A percentile compares a stretch with the other conserved stretches of the same genome.
phyloP scores from a whole-genome alignment of 2,797 vertebrate genomes.

The Ceryle rudis region DNA sequence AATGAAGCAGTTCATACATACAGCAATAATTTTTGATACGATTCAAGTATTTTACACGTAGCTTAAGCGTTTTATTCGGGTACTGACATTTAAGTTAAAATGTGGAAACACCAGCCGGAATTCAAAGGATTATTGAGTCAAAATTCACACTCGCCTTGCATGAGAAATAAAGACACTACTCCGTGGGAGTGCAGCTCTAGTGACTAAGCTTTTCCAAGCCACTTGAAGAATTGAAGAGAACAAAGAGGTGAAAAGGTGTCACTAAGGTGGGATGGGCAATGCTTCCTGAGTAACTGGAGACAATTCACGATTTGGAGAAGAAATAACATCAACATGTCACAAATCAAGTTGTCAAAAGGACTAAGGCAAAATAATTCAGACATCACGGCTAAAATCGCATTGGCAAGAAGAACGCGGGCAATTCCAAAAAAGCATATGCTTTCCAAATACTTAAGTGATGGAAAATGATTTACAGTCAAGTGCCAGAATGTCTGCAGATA shows the following conservation, averaged over 20 bases:
- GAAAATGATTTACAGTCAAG: not conserved
- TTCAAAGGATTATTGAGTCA: not conserved
- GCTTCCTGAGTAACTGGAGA: not conserved
- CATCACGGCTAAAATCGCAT: not conserved
- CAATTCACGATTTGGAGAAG: not conserved
- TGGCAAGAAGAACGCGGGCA: not conserved
- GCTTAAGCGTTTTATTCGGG: not conserved
- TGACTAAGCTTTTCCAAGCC: not conserved
- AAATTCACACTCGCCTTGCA: not conserved
- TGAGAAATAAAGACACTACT: not conserved
- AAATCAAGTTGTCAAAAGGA: not conserved
- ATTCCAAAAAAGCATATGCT: not conserved
- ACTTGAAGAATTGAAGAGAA: not conserved
- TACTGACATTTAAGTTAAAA: not conserved
- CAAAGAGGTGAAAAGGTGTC: not conserved
- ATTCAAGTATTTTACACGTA: not conserved
- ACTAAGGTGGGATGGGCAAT: not conserved
- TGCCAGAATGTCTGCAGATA: constrained; percentile 23
- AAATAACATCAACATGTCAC: not conserved
- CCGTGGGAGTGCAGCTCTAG: not conserved
- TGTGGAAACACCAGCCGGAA: not conserved
- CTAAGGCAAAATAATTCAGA: not conserved
- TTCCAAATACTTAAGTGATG: not conserved
- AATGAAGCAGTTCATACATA: not conserved
- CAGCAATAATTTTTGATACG: not conserved